Evolutionary conservation across 2,113 vertebrate genomes (phyloP).

Genomic region (Lycaon pictus): DNA sequence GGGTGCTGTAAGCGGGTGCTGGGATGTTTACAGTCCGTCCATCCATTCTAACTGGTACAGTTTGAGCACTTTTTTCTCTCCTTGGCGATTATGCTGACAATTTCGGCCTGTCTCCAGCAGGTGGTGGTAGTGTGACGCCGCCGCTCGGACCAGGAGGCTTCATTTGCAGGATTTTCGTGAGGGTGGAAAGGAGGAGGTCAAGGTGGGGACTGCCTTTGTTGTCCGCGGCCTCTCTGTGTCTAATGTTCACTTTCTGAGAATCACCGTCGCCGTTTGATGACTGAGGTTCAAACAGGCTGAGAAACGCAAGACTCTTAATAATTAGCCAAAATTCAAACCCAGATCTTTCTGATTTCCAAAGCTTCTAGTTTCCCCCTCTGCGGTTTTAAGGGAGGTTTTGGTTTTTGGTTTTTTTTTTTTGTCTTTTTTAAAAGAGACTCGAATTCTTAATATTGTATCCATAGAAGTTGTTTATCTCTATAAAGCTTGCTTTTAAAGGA

Average conservation of each 20-base stretch:
- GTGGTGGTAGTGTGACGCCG: conserved; percentile 11
- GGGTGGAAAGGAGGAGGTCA: fast-evolving
- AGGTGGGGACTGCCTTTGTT: fast-evolving
- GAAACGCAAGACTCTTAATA: not conserved
- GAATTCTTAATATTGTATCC: not conserved
- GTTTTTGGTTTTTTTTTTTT: too few relatives aligned
- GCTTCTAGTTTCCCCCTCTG: not conserved
- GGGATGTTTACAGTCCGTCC: fast-evolving
- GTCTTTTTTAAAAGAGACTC: not conserved
- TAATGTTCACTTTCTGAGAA: not conserved
- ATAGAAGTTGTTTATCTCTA: not conserved
- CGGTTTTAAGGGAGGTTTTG: too few relatives aligned
- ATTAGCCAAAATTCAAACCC: not conserved
- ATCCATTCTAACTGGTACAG: not conserved
- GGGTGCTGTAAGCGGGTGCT: fast-evolving
- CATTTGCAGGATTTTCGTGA: not conserved
- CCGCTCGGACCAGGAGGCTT: not conserved
- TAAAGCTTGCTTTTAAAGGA: not conserved
- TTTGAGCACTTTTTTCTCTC: not conserved
- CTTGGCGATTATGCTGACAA: conserved; percentile 55
- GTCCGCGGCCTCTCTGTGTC: too few relatives aligned
- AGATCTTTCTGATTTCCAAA: not conserved
- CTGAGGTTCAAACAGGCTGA: not conserved
- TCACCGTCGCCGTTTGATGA: not conserved
- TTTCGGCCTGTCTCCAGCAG: conserved; percentile 52